Evolutionary conservation across 2,888 invertebrate species (phyloP).

Genomic region (Trachelus iudaicus): DNA sequence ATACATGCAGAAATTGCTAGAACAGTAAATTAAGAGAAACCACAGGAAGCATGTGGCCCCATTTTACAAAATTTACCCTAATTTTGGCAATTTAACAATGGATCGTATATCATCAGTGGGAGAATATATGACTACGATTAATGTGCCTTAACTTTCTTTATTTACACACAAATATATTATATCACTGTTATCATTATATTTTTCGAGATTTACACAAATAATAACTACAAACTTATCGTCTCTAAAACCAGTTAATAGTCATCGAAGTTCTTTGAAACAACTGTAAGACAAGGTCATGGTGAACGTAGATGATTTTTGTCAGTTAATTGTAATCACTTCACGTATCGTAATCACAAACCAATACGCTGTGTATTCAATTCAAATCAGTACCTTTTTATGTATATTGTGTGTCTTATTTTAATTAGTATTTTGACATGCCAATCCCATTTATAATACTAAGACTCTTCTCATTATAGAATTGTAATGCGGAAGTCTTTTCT

Average conservation of each 20-base stretch:
- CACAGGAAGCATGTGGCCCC: not conserved
- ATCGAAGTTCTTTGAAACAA: not conserved
- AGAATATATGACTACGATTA: not conserved
- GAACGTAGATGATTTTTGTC: not conserved
- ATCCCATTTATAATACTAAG: not conserved
- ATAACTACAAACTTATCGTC: constrained; percentile 43
- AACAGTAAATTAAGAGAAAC: not conserved
- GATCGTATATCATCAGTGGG: not conserved
- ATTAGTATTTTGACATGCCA: not conserved
- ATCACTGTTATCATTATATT: constrained; percentile 59
- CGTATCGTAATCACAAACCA: not conserved
- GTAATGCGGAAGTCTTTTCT: not conserved
- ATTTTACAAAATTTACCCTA: not conserved
- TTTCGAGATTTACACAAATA: constrained; percentile 58
- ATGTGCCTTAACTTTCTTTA: constrained; percentile 56
- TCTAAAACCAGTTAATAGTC: not conserved
- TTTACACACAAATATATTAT: constrained; percentile 66
- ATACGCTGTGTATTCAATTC: not conserved
- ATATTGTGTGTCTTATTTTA: not conserved
- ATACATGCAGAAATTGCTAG: not conserved
- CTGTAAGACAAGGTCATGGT: not conserved
- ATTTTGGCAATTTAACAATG: not conserved
- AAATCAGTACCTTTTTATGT: not conserved
- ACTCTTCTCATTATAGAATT: not conserved
- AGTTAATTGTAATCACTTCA: not conserved